Percentiles rank a stretch among this genome's conserved stretches.
Conservation (phyloP, 2,113 vertebrate species). For the Asarcornis scutulata region DNA sequence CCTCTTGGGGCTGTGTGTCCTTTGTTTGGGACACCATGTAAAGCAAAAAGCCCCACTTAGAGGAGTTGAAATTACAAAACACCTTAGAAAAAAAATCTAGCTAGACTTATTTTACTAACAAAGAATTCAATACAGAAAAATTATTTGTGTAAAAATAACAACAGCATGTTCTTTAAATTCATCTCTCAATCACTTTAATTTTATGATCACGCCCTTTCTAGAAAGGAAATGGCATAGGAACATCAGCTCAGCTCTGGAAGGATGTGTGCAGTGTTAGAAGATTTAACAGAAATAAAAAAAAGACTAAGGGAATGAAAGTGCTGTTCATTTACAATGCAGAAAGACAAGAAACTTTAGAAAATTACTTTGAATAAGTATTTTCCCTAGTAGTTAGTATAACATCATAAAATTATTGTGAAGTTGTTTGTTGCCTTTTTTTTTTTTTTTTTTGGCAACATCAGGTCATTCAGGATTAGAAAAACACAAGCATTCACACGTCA, state of each 20-base stretch:
- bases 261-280: background rate
- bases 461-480: background rate
- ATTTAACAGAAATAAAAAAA: background rate
- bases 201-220: background rate
- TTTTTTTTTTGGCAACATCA: background rate
- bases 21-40: background rate
- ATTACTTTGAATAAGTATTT: background rate
- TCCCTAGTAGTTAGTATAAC: background rate
- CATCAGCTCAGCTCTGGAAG: background rate
- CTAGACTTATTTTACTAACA: background rate
- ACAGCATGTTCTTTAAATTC: background rate
- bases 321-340: background rate
- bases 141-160: background rate
- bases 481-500: background rate
- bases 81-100: background rate
- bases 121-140: background rate
- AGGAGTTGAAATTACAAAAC: background rate
- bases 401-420: background rate
- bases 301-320: background rate
- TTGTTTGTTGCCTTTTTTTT: background rate
- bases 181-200: background rate
- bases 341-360: background rate
- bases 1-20: rapidly evolving
- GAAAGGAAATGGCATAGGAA: background rate
- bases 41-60: background rate